Conservation (phyloP, 64 coral and sea anemone genomes). For the Cladopsammia gracilis region DNA sequence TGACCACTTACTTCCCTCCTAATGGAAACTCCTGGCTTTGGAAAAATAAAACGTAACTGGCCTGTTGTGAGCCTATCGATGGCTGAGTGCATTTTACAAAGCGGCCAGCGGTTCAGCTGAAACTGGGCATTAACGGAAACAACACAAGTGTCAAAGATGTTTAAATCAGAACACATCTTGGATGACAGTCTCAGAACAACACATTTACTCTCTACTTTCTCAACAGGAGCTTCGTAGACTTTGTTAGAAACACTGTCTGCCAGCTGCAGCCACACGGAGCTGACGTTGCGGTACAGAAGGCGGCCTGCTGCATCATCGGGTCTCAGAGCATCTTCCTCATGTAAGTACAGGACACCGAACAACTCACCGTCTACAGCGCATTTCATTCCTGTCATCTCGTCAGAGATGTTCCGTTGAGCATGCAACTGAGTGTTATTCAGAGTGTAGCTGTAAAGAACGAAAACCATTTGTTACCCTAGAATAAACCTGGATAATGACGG, state of each 20-base stretch:
- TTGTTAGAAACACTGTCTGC: constrained; percentile 7
- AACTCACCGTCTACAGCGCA: constrained; percentile 15
- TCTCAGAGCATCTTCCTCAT: constrained; percentile 50
- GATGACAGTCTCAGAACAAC: constrained; percentile 61
- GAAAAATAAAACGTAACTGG: constrained; percentile 72
- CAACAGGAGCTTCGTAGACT: constrained; percentile 70
- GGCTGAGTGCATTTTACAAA: constrained; percentile 81
- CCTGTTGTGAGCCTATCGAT: constrained; percentile 67
- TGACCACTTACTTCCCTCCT: constrained; percentile 7
- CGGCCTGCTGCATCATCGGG: constrained; percentile 84
- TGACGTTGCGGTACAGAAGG: constrained; percentile 69
- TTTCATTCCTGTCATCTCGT: constrained; percentile 25
- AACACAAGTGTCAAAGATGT: constrained; percentile 25
- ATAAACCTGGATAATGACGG: no score
- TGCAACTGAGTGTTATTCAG: constrained; percentile 6
- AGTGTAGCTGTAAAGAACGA: constrained; percentile 1
- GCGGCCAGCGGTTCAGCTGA: constrained; percentile 72
- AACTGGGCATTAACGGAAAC: constrained; percentile 66
- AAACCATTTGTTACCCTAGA: not conserved
- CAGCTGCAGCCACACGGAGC: constrained; percentile 63
- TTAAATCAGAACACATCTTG: constrained; percentile 56
- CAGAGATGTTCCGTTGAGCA: not conserved
- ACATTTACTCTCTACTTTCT: constrained; percentile 52
- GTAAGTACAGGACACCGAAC: constrained; percentile 28
- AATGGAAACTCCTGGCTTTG: constrained; percentile 7